Conservation (phyloP, 2,797 vertebrate genomes). For the Smutsia gigantea region DNA sequence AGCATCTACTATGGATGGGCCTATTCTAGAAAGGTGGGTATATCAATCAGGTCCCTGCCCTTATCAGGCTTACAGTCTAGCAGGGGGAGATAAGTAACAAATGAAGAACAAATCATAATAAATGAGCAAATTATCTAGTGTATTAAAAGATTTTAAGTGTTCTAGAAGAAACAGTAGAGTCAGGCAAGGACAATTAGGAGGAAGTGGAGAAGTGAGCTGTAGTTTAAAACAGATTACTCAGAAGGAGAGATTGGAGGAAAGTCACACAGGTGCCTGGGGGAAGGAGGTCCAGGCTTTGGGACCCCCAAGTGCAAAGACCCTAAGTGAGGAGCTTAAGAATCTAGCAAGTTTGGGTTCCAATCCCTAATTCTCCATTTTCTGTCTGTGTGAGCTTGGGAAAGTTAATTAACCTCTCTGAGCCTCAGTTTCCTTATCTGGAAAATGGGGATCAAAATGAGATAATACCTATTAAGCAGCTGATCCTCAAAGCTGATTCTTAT, state of each 20-base stretch:
- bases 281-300: not conserved
- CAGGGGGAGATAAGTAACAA: not conserved
- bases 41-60: not conserved
- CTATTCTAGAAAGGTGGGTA: not conserved
- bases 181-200: not conserved
- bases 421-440: not conserved
- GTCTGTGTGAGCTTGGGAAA: not conserved
- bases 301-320: not conserved
- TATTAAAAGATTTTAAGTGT: not conserved
- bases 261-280: accelerated
- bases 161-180: not conserved
- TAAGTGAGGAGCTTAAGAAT: not conserved
- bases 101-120: not conserved
- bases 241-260: not conserved
- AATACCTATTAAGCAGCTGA: not conserved
- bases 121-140: not conserved
- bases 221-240: not conserved
- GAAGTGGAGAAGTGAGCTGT: not conserved
- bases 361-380: not conserved
- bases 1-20: not conserved
- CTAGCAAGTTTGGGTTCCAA: not conserved
- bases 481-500: not conserved
- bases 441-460: not conserved
- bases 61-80: not conserved
- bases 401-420: not conserved